Percentiles rank a stretch among this genome's conserved stretches.
These are phyloP conservation scores for Lutra lutra DNA, from an alignment of 2,797 vertebrate species.

Conservation along the genomic window DNA sequence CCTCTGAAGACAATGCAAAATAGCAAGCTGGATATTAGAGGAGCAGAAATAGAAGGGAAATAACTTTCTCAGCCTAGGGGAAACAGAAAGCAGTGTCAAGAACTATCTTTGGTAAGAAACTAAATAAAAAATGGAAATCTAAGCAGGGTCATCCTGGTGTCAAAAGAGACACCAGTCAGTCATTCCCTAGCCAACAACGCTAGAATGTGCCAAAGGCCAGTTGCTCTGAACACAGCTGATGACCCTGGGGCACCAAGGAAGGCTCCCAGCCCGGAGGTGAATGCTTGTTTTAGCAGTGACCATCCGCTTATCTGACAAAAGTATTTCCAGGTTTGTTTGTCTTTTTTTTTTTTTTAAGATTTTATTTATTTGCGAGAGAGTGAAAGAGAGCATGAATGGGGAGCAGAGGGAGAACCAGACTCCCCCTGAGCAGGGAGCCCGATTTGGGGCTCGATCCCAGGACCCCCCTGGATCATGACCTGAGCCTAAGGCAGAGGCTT, in stretches of 20 bases:
- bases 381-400: too few relatives aligned
- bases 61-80: background rate
- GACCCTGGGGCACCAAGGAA: background rate
- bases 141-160: background rate
- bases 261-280: rapidly evolving
- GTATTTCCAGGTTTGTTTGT: background rate
- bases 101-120: background rate
- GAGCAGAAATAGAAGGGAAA: background rate
- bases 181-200: background rate
- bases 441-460: too few relatives aligned
- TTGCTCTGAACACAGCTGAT: background rate
- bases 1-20: conserved; percentile 4
- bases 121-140: background rate
- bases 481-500: background rate
- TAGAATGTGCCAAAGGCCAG: background rate
- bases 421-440: too few relatives aligned
- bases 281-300: background rate
- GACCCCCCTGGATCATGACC: background rate
- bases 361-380: too few relatives aligned
- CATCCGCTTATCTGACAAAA: background rate
- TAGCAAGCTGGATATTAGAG: background rate
- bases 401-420: too few relatives aligned
- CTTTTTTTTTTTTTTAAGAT: background rate
- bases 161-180: background rate
- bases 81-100: conserved; percentile 11